These are phyloP conservation scores for Lacerta bilineata DNA, from an alignment of 2,797 vertebrate species.

Conservation along the genomic window DNA sequence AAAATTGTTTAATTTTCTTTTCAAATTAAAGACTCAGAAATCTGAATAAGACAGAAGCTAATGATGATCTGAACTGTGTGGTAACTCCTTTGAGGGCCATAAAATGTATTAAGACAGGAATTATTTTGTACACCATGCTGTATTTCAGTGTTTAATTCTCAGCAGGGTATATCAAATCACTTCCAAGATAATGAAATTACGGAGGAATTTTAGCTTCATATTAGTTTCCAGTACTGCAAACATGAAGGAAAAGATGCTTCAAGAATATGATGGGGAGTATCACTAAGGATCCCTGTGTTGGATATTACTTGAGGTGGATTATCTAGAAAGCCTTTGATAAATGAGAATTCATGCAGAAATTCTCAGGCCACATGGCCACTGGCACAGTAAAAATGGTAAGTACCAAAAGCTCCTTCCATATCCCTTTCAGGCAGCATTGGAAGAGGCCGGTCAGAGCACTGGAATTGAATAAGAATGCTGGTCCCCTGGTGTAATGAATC, in stretches of 20 bases:
- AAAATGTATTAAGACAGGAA: conserved; percentile 83
- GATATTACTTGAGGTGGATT: conserved; percentile 50
- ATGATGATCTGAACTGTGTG: conserved; percentile 73
- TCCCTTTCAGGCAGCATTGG: conserved; percentile 15
- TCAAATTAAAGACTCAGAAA: conserved; percentile 84
- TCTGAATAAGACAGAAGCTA: conserved; percentile 79
- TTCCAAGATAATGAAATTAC: conserved; percentile 82
- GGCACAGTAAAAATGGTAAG: background rate
- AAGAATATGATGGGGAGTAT: conserved; percentile 59
- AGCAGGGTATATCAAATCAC: conserved; percentile 76
- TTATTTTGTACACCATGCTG: conserved; percentile 80
- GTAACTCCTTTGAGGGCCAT: conserved; percentile 79
- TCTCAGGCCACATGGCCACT: conserved; percentile 14
- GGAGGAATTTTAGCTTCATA: conserved; percentile 80
- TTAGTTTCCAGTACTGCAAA: conserved; percentile 75
- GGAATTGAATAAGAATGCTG: background rate
- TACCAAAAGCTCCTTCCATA: background rate
- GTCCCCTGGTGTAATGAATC: too few relatives aligned
- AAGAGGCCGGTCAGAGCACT: background rate
- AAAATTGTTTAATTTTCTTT: conserved; percentile 83
- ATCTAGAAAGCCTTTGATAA: conserved; percentile 45
- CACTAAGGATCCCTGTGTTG: conserved; percentile 13
- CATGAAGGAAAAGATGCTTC: conserved; percentile 71
- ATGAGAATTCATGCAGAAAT: conserved; percentile 48
- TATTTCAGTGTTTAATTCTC: conserved; percentile 76